Evolutionary conservation across 2,888 invertebrate genomes (phyloP).

Genomic region (Acrobasis repandana): DNA sequence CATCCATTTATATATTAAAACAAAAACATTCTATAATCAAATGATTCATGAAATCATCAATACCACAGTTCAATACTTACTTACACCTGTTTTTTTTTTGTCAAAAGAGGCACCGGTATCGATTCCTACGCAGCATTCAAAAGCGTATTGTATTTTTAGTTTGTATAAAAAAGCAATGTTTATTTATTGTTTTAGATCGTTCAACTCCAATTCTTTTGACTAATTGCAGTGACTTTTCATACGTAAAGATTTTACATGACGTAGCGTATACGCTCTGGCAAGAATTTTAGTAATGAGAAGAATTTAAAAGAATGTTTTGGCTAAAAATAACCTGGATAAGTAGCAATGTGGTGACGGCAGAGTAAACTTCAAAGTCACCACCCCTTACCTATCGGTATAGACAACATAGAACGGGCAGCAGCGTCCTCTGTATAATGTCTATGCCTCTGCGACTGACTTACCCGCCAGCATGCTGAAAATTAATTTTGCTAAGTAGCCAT

Average conservation of each 20-base stretch:
- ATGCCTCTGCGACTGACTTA: too few relatives aligned
- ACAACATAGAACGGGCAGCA: too few relatives aligned
- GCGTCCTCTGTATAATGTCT: too few relatives aligned
- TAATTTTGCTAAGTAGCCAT: too few relatives aligned
- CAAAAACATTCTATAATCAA: slow-evolving; percentile 1
- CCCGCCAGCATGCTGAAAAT: too few relatives aligned
- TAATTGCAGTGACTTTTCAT: neutral
- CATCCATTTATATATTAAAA: slow-evolving; percentile 1
- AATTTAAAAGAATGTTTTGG: neutral
- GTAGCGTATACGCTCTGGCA: neutral
- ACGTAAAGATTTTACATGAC: neutral
- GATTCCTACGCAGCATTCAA: slow-evolving; percentile 1
- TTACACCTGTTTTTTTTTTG: slow-evolving; percentile 3
- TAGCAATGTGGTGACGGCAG: too few relatives aligned
- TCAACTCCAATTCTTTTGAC: slow-evolving; percentile 8
- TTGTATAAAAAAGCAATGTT: neutral
- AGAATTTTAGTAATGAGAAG: neutral
- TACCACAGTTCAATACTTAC: too few relatives aligned
- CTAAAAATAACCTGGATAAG: too few relatives aligned
- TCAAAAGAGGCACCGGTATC: slow-evolving; percentile 1
- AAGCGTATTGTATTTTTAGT: slow-evolving; percentile 8
- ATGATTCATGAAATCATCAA: slow-evolving; percentile 3
- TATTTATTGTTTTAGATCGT: slow-evolving; percentile 7
- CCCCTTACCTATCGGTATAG: too few relatives aligned
- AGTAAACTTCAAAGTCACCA: too few relatives aligned